A percentile compares a stretch with the other conserved stretches of the same genome.
Evolutionary conservation across 2,797 vertebrate species (phyloP).

Genomic region (Balearica regulorum): DNA sequence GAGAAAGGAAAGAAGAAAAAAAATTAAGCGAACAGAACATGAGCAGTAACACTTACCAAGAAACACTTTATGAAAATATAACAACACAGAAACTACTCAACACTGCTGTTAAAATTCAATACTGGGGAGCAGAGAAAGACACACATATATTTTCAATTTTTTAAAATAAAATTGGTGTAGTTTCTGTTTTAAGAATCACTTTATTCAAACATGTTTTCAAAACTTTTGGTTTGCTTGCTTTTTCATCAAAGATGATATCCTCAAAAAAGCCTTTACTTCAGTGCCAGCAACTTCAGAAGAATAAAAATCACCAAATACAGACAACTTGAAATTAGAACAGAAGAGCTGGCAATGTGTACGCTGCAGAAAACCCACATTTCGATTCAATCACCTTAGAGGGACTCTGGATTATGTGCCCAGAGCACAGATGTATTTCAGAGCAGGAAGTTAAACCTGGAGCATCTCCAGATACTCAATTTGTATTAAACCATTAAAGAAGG

Average conservation of each 20-base stretch:
- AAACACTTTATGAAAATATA: background rate
- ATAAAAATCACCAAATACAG: background rate
- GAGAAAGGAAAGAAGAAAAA: conserved; percentile 27
- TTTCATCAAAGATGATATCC: background rate
- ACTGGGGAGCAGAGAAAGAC: background rate
- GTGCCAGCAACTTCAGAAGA: background rate
- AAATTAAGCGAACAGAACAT: background rate
- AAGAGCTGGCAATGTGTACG: background rate
- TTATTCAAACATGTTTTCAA: background rate
- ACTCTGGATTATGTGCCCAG: background rate
- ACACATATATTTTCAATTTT: accelerated
- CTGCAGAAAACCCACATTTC: background rate
- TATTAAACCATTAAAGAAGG: background rate
- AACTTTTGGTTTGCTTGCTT: background rate
- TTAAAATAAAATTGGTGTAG: accelerated
- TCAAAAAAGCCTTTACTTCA: background rate
- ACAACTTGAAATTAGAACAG: background rate
- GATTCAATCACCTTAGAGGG: background rate
- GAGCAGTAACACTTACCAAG: background rate
- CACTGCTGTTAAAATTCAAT: background rate
- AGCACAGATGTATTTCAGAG: background rate
- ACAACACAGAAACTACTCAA: background rate
- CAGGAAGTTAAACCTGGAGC: background rate
- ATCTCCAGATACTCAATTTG: background rate
- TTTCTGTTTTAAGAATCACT: background rate